These are phyloP conservation scores for Panthera uncia DNA, from an alignment of 2,113 vertebrate genomes.

Conservation along the genomic window DNA sequence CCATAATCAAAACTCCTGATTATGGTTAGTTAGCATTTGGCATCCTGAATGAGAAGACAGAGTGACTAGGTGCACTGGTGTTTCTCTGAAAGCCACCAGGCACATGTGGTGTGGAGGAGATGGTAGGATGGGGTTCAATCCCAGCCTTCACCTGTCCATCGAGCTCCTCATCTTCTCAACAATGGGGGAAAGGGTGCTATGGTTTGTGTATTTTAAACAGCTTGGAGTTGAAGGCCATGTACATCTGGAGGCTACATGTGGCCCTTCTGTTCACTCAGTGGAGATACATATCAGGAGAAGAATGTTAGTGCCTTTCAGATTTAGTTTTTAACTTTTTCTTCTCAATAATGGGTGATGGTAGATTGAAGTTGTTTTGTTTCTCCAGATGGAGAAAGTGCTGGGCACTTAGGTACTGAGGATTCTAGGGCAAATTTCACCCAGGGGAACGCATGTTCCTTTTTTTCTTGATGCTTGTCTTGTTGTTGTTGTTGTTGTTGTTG, in stretches of 20 bases:
- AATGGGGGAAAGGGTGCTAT: neutral
- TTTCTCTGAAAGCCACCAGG: neutral
- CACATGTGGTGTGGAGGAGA: neutral
- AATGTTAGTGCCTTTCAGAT: neutral
- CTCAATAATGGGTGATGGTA: neutral
- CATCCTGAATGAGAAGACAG: neutral
- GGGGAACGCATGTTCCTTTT: neutral
- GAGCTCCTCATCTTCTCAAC: neutral
- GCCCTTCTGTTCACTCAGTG: neutral
- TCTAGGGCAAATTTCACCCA: neutral
- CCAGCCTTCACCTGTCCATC: neutral
- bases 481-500: neutral
- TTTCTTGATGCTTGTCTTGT: neutral
- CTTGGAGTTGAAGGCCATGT: neutral
- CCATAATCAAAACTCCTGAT: neutral
- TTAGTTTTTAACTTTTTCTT: neutral
- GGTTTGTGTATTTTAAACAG: slow-evolving; percentile 9
- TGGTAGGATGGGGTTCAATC: neutral
- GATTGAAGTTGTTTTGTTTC: neutral
- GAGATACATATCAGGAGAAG: neutral
- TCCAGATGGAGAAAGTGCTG: neutral
- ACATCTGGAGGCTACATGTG: neutral
- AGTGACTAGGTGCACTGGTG: too few relatives aligned
- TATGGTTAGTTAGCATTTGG: slow-evolving; percentile 28
- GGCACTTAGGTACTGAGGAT: neutral